phyloP scores from a whole-genome alignment of 2,113 vertebrate species.

The Nothobranchius kuhntae region DNA sequence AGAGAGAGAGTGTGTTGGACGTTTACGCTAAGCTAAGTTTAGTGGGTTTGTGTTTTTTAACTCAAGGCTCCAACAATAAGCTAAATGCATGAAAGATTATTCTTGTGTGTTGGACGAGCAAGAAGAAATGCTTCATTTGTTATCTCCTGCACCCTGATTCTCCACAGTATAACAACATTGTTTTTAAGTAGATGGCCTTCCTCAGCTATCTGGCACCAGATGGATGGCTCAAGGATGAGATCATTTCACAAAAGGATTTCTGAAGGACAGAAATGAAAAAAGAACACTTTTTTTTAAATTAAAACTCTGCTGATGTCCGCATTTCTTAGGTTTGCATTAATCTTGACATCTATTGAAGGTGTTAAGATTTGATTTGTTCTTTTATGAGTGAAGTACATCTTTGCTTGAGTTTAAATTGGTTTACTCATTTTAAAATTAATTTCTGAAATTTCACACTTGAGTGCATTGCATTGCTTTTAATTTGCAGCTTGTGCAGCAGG shows the following conservation, averaged over 20 bases:
- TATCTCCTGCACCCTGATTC: constrained; percentile 21
- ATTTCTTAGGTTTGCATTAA: neutral
- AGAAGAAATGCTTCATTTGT: constrained; percentile 15
- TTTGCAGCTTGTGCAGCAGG: too few species aligned
- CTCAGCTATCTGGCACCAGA: constrained; percentile 13
- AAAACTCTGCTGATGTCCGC: neutral
- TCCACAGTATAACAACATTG: neutral
- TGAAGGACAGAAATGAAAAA: neutral
- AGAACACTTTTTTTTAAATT: neutral
- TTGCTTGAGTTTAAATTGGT: too few species aligned
- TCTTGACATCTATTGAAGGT: neutral
- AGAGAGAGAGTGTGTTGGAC: constrained; percentile 27
- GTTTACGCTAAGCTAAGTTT: constrained; percentile 22
- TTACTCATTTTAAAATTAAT: neutral
- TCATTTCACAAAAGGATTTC: constrained; percentile 8
- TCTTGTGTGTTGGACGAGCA: neutral
- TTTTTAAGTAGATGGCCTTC: constrained; percentile 37
- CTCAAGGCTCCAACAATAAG: constrained; percentile 17
- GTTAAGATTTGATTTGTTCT: neutral
- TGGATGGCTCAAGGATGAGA: constrained; percentile 10
- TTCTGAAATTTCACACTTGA: neutral
- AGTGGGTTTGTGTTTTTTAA: constrained; percentile 16
- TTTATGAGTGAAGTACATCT: neutral
- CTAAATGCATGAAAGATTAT: neutral
- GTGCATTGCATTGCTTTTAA: too few species aligned